A percentile compares a stretch with the other conserved stretches of the same genome.
Evolutionary conservation across 2,888 invertebrate species (phyloP).

Genomic region (Incurvaria masculella): DNA sequence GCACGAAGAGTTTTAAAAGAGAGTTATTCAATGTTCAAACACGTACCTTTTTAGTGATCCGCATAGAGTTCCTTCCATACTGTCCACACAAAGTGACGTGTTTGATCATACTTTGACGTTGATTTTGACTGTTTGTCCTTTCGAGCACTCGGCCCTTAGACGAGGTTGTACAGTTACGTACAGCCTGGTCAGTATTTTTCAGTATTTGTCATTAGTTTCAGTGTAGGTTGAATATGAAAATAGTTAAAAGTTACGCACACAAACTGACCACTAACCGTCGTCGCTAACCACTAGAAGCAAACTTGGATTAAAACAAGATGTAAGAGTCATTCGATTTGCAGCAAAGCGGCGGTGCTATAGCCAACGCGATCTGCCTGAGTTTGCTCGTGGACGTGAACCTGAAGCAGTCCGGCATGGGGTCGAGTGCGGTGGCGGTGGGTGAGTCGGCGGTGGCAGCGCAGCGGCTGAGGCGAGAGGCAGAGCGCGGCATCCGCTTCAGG

Average conservation of each 20-base stretch:
- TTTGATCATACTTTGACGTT: too few relatives aligned
- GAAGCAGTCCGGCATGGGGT: constrained; percentile 46
- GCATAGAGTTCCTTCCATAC: too few relatives aligned
- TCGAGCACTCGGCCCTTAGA: too few relatives aligned
- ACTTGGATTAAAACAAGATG: neutral
- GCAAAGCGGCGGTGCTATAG: constrained; percentile 37
- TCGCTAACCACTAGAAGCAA: neutral
- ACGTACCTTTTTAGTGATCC: too few relatives aligned
- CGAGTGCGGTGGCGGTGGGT: constrained; percentile 39
- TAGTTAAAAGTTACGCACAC: neutral
- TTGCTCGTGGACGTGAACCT: constrained; percentile 44
- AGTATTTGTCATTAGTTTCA: too few relatives aligned
- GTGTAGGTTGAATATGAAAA: too few relatives aligned
- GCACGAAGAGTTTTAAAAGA: too few relatives aligned
- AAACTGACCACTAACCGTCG: neutral
- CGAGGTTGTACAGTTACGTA: too few relatives aligned
- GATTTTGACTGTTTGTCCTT: too few relatives aligned
- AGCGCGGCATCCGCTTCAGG: constrained; percentile 43
- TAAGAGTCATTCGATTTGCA: constrained; percentile 21
- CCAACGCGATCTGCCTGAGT: constrained; percentile 47
- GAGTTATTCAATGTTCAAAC: too few relatives aligned
- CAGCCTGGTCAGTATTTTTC: too few relatives aligned
- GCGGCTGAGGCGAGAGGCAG: constrained; percentile 41
- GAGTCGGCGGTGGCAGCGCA: constrained; percentile 47
- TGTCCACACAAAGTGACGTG: too few relatives aligned